Evolutionary conservation across 2,797 vertebrate genomes (phyloP), one percentile per base, ranked within the genome.

Genomic region (Intellagama lesueurii): DNA sequence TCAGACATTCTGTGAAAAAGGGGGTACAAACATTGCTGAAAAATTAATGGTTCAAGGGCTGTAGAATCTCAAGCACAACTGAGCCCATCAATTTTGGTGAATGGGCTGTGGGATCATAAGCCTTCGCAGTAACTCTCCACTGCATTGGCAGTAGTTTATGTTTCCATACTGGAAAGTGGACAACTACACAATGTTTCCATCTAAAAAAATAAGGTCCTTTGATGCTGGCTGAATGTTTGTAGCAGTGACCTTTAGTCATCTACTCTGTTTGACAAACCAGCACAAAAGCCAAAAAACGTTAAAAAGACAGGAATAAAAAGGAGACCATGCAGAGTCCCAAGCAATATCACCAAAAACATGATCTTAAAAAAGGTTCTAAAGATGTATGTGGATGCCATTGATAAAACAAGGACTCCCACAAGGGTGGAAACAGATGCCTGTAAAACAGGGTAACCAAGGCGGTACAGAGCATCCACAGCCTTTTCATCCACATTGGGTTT

Each of bases 291-390:
- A 83, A 96, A 94, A 87, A 97, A 91, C 0, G 96, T 97, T 89
- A 98, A 94, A 93, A 98, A 97, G 87, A 97, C 97, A 4, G 97
- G 97, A 90, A 98, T 96, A 75, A 98, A 98, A 94, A 94, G 81
- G 83, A 98, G 92, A 26, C 96, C 96, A 56, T 97, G 97, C 85
- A 92, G 88, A 85, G 96, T 86, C 56, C 97, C 97, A 70, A 97
- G 96, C 44, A 92, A 19, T 82, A 98, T 95, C 66, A 97, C 97
- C 26, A 97, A 95, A 93, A 97, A 96, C 92, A 96, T 96, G 47
- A 98, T 97, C 91, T 97, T 97, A 90, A 97, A 98, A 95, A 98
- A 98, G 0, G 95, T 97, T 93, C 97, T 96, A 60, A 98, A 97
- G 90, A 98, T 97, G 91, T 95, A 96, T 88, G 96, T 96, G 49